phyloP scores from a whole-genome alignment of 2,113 vertebrate species.

The Tringa solitaria region DNA sequence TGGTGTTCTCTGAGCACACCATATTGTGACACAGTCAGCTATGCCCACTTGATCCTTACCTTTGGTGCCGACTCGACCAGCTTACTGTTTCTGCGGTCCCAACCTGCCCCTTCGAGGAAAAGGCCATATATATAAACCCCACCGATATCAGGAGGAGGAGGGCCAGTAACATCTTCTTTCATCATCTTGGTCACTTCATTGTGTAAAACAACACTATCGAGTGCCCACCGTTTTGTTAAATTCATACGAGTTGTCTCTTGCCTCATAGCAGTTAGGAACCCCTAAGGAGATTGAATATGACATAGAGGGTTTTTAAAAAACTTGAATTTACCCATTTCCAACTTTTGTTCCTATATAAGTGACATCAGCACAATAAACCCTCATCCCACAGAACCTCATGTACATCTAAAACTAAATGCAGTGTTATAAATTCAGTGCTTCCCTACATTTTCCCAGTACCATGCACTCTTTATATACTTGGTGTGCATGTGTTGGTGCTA shows the following conservation, averaged over 20 bases:
- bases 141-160: constrained; percentile 78
- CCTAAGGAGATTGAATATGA: constrained; percentile 59
- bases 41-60: constrained; percentile 33
- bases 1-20: not conserved
- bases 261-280: constrained; percentile 83
- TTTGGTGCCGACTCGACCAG: constrained; percentile 77
- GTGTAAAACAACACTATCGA: constrained; percentile 79
- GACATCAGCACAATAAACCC: not conserved
- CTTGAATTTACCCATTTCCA: not conserved
- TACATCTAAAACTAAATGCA: not conserved
- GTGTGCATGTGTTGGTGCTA: not conserved
- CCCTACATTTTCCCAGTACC: not conserved
- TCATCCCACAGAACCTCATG: not conserved
- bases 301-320: not conserved
- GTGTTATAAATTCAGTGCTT: not conserved
- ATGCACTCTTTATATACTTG: not conserved
- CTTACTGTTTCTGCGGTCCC: constrained; percentile 77
- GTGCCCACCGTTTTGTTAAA: constrained; percentile 79
- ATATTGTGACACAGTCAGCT: not conserved
- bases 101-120: constrained; percentile 82
- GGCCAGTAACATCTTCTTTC: constrained; percentile 77
- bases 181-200: constrained; percentile 84
- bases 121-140: constrained; percentile 84
- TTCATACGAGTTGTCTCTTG: constrained; percentile 83
- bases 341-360: not conserved